A percentile compares a stretch with the other conserved stretches of the same genome.
phyloP scores from a whole-genome alignment of 2,113 vertebrate genomes.

The Taxidea taxus region DNA sequence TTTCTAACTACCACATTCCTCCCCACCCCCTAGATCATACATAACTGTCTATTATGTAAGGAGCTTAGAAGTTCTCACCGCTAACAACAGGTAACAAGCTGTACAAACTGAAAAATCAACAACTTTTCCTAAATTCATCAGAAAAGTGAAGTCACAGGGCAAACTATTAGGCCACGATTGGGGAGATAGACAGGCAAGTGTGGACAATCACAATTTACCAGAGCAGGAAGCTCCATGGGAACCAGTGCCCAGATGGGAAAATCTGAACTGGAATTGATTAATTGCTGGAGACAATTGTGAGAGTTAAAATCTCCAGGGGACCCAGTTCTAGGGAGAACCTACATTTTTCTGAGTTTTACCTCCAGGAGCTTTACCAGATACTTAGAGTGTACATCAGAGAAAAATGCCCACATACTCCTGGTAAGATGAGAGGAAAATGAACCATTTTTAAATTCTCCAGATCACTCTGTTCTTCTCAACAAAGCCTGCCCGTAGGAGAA shows the following conservation, averaged over 20 bases:
- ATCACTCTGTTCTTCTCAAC: neutral
- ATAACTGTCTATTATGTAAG: neutral
- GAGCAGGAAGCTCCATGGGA: neutral
- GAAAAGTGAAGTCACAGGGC: neutral
- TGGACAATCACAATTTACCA: neutral
- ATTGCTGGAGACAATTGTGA: neutral
- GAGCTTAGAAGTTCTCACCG: neutral
- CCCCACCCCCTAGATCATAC: neutral
- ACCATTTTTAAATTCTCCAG: neutral
- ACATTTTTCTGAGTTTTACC: neutral
- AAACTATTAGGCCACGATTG: neutral
- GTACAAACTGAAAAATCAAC: neutral
- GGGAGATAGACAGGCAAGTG: neutral
- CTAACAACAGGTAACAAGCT: neutral
- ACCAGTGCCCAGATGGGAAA: neutral
- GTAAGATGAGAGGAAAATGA: neutral
- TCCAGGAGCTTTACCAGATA: neutral
- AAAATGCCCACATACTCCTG: neutral
- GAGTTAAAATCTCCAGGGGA: neutral
- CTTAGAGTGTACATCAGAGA: neutral
- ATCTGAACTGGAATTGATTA: neutral
- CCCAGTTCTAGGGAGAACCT: neutral
- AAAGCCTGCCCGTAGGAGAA: neutral
- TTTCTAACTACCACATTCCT: neutral
- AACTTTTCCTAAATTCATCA: neutral